Evolutionary conservation across 2,113 vertebrate species (phyloP).

Genomic region (Poecile atricapillus): DNA sequence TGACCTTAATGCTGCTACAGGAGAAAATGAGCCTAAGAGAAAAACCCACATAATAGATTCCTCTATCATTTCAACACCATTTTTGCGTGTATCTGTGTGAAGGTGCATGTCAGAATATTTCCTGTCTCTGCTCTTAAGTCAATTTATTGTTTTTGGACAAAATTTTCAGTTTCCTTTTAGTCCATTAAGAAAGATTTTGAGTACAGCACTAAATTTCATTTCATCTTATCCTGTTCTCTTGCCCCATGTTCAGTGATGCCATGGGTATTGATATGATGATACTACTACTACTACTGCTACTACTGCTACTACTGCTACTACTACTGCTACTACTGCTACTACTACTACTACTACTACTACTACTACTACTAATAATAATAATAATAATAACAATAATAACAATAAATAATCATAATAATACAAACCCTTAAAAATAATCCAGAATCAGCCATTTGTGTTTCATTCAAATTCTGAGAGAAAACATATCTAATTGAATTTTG

Average conservation of each 20-base stretch:
- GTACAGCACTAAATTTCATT: not conserved
- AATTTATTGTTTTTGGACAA: not conserved
- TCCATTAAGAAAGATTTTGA: not conserved
- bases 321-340: too few relatives aligned
- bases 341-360: too few relatives aligned
- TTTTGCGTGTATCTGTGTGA: not conserved
- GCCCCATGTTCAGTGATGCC: not conserved
- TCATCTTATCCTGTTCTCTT: not conserved
- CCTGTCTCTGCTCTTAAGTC: not conserved
- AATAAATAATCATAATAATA: not conserved
- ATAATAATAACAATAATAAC: too few relatives aligned
- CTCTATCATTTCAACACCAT: not conserved
- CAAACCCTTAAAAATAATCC: accelerated
- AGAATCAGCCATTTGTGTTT: not conserved
- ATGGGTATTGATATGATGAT: not conserved
- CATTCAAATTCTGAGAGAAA: not conserved
- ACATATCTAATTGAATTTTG: not conserved
- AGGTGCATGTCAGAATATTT: not conserved
- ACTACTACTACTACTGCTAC: too few relatives aligned
- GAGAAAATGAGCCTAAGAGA: not conserved
- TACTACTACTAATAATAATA: too few relatives aligned
- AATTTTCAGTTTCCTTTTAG: not conserved
- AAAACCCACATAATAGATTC: not conserved
- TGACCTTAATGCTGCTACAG: not conserved
- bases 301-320: too few relatives aligned